Base-by-base conservation (phyloP, 1,140 invertebrate genomes). In the Dysdera silvatica region DNA sequence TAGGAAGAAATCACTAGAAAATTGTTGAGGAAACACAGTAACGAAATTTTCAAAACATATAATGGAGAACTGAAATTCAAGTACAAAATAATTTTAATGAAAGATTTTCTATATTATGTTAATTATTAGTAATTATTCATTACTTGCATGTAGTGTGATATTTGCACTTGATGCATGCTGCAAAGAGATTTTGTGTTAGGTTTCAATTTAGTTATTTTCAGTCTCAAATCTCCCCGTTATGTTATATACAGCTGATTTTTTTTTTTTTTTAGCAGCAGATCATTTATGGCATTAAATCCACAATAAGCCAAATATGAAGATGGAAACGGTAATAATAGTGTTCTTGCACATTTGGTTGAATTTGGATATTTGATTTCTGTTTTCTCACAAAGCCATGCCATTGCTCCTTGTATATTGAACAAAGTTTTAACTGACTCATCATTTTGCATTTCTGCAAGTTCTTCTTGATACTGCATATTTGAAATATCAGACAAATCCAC, bases 391-490 rank as follows among this genome's bases (percentile, higher is more conserved):
- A 53, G 33, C 18, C 18, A 53, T 37, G 51, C 32, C 31, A 35
- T 37, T 23, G 18, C 32, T 23, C 51, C 51, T 53, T 53, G 35
- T 53, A 53, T 20, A 53, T 53, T 53, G 18, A 37, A 53, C 33
- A 52, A 52, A 29, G 32, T 20, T 53, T 53, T 37, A 51, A 60
- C 16, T 37, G 31, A 53, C 18, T 53, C 51, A 53, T 53, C 18
- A 37, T 53, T 53, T 53, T 53, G 10, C 18, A 53, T 35, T 53
- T 53, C 31, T 37, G 33, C 16, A 20, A 35, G 32, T 35, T 53
- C 51, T 53, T 53, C 51, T 53, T 53, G 31, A 37, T 53, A 53
- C 51, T 53, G 51, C 51, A 53, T 53, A 29, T 51, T 51, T 35
- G 18, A n/a, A 20, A 53, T 4, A 37, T 53, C 51, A 20, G n/a